These are phyloP conservation scores for Colletes collaris DNA, from an alignment of 2,888 invertebrate genomes.

Conservation along the genomic window DNA sequence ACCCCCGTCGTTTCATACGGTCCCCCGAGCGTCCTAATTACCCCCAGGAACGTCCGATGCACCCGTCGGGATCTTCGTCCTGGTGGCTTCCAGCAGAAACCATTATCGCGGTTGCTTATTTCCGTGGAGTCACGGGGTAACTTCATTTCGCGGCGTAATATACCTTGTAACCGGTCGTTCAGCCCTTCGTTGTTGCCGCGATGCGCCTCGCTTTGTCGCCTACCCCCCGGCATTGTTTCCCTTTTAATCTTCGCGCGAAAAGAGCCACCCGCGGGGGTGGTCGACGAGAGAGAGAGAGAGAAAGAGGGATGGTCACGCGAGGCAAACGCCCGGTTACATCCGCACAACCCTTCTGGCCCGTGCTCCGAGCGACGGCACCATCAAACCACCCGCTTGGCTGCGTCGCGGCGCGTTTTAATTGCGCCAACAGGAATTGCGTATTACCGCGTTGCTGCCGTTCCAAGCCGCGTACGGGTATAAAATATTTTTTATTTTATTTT, in stretches of 20 bases:
- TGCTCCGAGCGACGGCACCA: conserved; percentile 31
- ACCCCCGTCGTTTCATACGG: conserved; percentile 3
- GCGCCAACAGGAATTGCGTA: conserved; percentile 73
- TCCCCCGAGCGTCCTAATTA: conserved; percentile 29
- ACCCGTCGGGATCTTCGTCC: not conserved
- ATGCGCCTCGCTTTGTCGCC: conserved; percentile 39
- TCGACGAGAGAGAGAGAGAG: not conserved
- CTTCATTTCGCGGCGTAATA: conserved; percentile 32
- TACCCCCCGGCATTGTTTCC: conserved; percentile 32
- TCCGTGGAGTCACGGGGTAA: conserved; percentile 14
- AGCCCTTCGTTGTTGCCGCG: not conserved
- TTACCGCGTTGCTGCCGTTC: conserved; percentile 55
- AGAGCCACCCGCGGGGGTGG: conserved; percentile 17
- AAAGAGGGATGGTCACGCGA: conserved; percentile 66
- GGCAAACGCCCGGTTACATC: conserved; percentile 29
- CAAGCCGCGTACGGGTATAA: too few species aligned
- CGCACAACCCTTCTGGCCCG: conserved; percentile 15
- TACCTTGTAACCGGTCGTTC: conserved; percentile 16
- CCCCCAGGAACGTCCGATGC: not conserved
- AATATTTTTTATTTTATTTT: not conserved
- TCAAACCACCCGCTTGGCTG: conserved; percentile 30
- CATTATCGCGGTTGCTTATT: conserved; percentile 35
- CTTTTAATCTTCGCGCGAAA: conserved; percentile 53
- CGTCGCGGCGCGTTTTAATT: conserved; percentile 73
- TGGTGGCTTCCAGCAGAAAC: conserved; percentile 1